Evolutionary conservation across 2,797 vertebrate species (phyloP).

Genomic region (Mus caroli): DNA sequence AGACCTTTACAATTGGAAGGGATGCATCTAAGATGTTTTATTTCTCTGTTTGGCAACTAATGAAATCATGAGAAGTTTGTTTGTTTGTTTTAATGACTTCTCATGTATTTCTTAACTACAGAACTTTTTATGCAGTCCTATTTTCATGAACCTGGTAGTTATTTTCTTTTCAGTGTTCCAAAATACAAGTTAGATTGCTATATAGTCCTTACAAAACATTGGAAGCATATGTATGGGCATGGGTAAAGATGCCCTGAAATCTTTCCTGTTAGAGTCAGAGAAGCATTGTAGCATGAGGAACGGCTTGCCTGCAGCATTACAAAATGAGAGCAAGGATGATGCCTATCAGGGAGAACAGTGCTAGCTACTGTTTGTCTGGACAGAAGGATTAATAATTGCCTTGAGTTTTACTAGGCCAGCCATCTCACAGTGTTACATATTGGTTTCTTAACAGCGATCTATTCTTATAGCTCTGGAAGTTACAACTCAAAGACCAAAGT

Average conservation of each 20-base stretch:
- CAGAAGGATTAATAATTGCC: not conserved
- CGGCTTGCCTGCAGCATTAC: not conserved
- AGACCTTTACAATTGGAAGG: not conserved
- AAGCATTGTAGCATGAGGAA: not conserved
- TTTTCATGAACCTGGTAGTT: not conserved
- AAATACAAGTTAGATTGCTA: not conserved
- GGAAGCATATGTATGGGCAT: not conserved
- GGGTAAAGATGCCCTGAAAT: not conserved
- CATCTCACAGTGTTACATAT: not conserved
- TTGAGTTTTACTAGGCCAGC: not conserved
- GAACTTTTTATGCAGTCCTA: not conserved
- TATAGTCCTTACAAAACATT: not conserved
- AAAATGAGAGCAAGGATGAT: constrained; percentile 7
- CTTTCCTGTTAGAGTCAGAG: not conserved
- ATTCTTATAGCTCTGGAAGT: not conserved
- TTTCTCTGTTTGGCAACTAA: not conserved
- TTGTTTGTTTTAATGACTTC: not conserved
- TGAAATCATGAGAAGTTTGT: not conserved
- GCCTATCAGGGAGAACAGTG: not conserved
- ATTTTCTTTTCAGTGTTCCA: not conserved
- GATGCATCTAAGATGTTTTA: not conserved
- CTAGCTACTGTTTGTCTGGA: not conserved
- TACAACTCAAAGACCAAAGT: not conserved
- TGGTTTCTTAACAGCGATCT: not conserved
- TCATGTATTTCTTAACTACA: not conserved